A percentile compares a stretch with the other conserved stretches of the same genome.
Conservation (phyloP, 2,797 vertebrate genomes). For the Scomberomorus guttatus region DNA sequence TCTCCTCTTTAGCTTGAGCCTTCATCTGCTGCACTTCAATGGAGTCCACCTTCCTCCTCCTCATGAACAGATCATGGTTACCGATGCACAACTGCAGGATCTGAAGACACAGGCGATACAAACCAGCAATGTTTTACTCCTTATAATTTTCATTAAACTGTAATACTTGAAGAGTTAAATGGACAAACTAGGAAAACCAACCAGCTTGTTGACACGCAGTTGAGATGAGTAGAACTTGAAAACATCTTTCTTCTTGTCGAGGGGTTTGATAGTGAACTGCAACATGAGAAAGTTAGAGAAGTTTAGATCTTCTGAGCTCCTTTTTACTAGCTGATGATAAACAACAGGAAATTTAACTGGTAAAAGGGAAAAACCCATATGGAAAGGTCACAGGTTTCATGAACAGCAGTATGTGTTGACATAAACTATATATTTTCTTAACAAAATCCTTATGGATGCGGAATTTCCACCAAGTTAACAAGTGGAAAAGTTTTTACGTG, state of each 20-base stretch:
- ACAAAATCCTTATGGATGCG: background rate
- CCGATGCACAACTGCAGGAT: conserved; percentile 94
- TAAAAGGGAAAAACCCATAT: background rate
- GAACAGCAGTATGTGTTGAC: background rate
- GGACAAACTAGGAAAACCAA: conserved; percentile 70
- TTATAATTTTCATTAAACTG: background rate
- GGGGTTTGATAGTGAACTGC: conserved; percentile 94
- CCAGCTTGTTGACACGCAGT: conserved; percentile 93
- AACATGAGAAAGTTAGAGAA: conserved; percentile 31
- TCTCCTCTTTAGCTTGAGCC: conserved; percentile 94
- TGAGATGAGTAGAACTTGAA: conserved; percentile 96
- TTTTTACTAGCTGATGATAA: too few relatives aligned
- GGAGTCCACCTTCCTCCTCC: conserved; percentile 94
- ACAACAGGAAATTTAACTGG: background rate
- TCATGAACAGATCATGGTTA: conserved; percentile 95
- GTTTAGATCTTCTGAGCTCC: background rate
- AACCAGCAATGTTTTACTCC: background rate
- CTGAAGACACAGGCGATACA: conserved; percentile 62
- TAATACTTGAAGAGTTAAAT: background rate
- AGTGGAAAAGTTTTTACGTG: background rate
- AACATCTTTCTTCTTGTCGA: conserved; percentile 95
- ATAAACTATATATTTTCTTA: background rate
- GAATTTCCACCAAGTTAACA: background rate
- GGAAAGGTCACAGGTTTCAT: background rate
- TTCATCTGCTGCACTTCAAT: conserved; percentile 97